Percentiles rank a stretch among this genome's conserved stretches.
Evolutionary conservation across 2,113 vertebrate species (phyloP).

Genomic region (Castor canadensis): DNA sequence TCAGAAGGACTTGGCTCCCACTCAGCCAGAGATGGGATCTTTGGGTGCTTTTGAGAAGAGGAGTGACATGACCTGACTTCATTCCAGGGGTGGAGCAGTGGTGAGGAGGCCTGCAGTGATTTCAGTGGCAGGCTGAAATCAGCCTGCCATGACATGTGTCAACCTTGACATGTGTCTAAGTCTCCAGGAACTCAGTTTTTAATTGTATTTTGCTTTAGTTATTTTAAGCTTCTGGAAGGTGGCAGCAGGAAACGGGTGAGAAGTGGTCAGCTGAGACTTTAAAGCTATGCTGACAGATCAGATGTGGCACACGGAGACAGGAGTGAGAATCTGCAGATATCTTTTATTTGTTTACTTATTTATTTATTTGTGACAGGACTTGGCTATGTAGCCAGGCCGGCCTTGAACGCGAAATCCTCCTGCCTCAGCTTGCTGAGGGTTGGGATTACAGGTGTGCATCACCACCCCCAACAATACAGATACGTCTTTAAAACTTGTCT

Average conservation of each 20-base stretch:
- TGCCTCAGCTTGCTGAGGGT: not conserved
- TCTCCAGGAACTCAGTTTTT: too few species aligned
- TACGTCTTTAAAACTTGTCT: too few species aligned
- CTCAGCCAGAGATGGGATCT: not conserved
- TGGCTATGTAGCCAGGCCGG: not conserved
- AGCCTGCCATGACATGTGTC: too few species aligned
- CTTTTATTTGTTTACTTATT: too few species aligned
- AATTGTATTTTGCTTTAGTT: too few species aligned
- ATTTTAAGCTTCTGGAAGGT: rapidly evolving
- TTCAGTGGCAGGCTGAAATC: too few species aligned
- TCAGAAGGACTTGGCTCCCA: not conserved
- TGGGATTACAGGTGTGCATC: not conserved
- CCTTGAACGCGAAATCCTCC: not conserved
- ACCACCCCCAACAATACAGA: not conserved
- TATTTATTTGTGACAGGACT: not conserved
- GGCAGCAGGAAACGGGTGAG: not conserved
- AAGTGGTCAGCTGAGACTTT: not conserved
- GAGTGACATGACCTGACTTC: not conserved
- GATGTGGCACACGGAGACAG: too few species aligned
- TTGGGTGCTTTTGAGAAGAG: not conserved
- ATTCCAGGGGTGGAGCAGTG: not conserved
- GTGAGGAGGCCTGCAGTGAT: too few species aligned
- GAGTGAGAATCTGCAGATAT: not conserved
- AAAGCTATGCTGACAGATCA: not conserved
- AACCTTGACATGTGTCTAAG: too few species aligned